phyloP scores from a whole-genome alignment of 2,113 vertebrate genomes.

The Orcinus orca region DNA sequence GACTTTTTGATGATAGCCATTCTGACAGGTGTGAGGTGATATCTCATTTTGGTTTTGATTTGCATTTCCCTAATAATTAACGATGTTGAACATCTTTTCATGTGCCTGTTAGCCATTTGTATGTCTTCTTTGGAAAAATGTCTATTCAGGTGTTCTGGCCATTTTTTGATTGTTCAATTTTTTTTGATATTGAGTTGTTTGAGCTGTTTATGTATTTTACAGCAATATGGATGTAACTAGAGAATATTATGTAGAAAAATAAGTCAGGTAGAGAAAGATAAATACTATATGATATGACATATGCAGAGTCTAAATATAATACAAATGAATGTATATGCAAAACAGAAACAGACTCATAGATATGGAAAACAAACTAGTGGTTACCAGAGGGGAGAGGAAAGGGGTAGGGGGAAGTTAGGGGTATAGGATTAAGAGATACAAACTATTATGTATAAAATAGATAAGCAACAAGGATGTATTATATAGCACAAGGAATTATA shows the following conservation, averaged over 20 bases:
- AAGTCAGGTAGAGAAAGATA: neutral
- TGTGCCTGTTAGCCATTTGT: too few relatives aligned
- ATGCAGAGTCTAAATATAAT: neutral
- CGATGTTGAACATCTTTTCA: too few relatives aligned
- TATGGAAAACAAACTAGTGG: neutral
- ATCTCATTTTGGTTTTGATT: too few relatives aligned
- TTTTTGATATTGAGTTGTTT: too few relatives aligned
- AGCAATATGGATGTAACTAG: neutral
- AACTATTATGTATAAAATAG: neutral
- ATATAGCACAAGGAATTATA: neutral
- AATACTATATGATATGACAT: neutral
- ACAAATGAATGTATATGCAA: neutral
- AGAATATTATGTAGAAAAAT: neutral
- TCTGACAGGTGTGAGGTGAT: too few relatives aligned
- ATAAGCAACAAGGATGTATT: neutral
- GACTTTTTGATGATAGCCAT: too few relatives aligned
- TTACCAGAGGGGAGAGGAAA: neutral
- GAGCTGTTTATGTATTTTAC: neutral
- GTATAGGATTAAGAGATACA: neutral
- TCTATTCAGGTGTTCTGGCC: too few relatives aligned
- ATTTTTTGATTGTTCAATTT: too few relatives aligned
- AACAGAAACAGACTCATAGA: neutral
- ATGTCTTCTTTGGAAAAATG: too few relatives aligned
- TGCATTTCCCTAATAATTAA: too few relatives aligned
- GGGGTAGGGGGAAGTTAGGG: neutral